Base-by-base conservation (phyloP, 2,113 vertebrate species). In the Trochalopteron elliotii region DNA sequence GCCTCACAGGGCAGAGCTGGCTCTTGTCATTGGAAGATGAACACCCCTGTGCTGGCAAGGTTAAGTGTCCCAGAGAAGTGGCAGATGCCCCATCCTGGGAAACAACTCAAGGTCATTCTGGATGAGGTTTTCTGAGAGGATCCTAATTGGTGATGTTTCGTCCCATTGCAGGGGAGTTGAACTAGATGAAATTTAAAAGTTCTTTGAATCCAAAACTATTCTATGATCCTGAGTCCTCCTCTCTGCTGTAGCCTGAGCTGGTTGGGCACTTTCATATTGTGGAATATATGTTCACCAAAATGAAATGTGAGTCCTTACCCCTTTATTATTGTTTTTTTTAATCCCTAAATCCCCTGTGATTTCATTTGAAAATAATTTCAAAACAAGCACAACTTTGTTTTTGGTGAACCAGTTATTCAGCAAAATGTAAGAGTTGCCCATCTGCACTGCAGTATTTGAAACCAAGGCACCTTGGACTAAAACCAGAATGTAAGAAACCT, bases 361-460 rank as follows among this genome's bases (percentile, higher is more conserved):
- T 72, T 30, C 8, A 28, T 74, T 72, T 84, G 39, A 59, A 89
- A 78, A 78, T 37, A 0, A 45, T 49, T 95, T 89, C 65, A 55
- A 53, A 93, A 49, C 56, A 83, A 87, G 61, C 42, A 37, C 47
- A 70, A 33, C 56, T 59, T 81, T 17, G 0, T 8, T 67, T 82
- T 91, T 59, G 14, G 33, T 67, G 81, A 63, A 53, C 16, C 25
- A 40, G 49, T 93, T 95, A 47, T 50, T 89, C 82, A 90, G 93
- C 77, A 87, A 78, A 90, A 77, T 12, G 2, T 35, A 23, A 35
- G 63, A 72, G 37, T 2, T 89, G 35, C 69, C 60, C 89, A 79
- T 69, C 87, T 94, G 89, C 80, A 89, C 50, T 94, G 89, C 83
- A 74, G 89, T 40, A 31, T 82, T 94, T 84, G 80, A 78, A 67